phyloP scores from a whole-genome alignment of 2,113 vertebrate genomes.

The Elephantulus edwardii region DNA sequence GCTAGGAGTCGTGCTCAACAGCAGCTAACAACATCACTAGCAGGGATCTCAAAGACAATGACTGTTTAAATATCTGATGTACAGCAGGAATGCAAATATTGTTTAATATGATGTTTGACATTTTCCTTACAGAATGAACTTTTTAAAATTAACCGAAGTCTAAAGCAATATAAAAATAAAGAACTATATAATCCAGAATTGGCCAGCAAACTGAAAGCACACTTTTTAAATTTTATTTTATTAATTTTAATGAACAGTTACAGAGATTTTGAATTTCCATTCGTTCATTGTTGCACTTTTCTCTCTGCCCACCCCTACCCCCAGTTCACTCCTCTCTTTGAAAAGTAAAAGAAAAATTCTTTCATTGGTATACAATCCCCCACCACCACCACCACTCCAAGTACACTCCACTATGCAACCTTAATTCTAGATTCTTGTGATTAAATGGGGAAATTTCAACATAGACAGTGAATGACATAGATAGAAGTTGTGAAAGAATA shows the following conservation, averaged over 20 bases:
- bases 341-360: too few species aligned
- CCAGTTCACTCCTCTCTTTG: too few species aligned
- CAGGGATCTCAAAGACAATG: not conserved
- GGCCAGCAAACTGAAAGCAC: not conserved
- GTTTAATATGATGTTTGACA: not conserved
- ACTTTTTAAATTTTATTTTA: not conserved
- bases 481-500: not conserved
- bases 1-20: too few species aligned
- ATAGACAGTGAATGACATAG: not conserved
- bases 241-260: too few species aligned
- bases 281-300: too few species aligned
- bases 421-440: too few species aligned
- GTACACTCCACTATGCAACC: too few species aligned
- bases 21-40: too few species aligned
- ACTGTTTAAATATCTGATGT: not conserved
- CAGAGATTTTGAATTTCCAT: too few species aligned
- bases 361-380: too few species aligned
- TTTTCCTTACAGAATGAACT: conserved; percentile 20
- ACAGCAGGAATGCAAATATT: not conserved
- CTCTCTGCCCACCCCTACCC: too few species aligned
- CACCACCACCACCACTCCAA: too few species aligned
- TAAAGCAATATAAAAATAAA: not conserved
- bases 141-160: not conserved
- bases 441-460: not conserved
- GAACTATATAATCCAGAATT: not conserved